Conservation (phyloP, 2,113 vertebrate species). For the Pipra filicauda region DNA sequence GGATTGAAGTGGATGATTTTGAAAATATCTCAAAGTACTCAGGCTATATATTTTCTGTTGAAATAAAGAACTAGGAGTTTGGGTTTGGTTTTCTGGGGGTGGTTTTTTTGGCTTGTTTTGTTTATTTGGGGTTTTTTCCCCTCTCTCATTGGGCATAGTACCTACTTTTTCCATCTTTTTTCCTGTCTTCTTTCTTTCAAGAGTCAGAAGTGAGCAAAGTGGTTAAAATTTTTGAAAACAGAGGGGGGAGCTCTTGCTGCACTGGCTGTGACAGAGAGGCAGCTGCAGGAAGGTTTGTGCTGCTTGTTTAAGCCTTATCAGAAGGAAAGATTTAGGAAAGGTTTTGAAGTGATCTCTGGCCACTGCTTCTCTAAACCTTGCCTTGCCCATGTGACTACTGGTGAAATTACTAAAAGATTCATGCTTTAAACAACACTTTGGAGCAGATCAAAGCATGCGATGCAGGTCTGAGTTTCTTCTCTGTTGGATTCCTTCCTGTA, state of each 20-base stretch:
- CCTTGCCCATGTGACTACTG: fast-evolving
- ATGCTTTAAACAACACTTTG: background rate
- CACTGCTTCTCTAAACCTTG: background rate
- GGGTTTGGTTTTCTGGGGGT: too few species aligned
- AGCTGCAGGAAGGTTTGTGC: background rate
- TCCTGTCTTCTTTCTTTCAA: background rate
- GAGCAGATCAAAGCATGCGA: background rate
- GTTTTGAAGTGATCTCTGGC: background rate
- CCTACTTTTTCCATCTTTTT: background rate
- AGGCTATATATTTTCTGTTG: background rate
- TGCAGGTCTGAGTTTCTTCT: background rate
- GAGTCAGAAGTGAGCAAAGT: background rate
- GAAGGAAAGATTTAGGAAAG: background rate
- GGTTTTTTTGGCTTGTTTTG: fast-evolving
- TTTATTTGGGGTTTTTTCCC: background rate
- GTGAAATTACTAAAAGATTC: background rate
- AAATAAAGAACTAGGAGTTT: background rate
- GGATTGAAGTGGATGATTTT: background rate
- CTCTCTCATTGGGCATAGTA: background rate
- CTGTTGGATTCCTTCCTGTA: background rate
- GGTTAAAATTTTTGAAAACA: background rate
- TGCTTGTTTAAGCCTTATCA: background rate
- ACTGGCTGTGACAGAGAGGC: background rate
- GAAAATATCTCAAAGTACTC: background rate
- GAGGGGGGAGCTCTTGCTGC: conserved; percentile 22